Evolutionary conservation across 1,140 invertebrate genomes (phyloP).

Genomic region (Diorhabda carinulata): DNA sequence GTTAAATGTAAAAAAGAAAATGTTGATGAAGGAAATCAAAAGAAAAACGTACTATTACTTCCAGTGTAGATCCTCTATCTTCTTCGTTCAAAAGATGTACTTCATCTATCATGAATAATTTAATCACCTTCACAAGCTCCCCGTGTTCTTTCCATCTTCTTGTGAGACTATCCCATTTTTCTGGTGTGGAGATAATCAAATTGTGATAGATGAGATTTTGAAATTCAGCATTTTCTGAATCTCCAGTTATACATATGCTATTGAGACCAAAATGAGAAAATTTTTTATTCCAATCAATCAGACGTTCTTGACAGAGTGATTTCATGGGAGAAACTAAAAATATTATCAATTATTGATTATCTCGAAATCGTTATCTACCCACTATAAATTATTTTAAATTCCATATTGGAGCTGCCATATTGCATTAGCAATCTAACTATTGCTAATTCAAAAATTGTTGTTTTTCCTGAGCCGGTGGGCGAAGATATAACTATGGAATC

Average conservation of each 20-base stretch:
- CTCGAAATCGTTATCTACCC: conserved; percentile 34
- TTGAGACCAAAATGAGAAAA: conserved; percentile 60
- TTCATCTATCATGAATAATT: conserved; percentile 79
- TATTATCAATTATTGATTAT: conserved; percentile 12
- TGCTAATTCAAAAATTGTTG: conserved; percentile 75
- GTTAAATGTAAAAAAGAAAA: neutral
- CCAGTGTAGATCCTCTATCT: conserved; percentile 67
- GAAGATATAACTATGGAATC: conserved; percentile 69
- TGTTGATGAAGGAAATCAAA: neutral
- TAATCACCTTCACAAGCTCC: conserved; percentile 58
- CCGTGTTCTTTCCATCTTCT: conserved; percentile 66
- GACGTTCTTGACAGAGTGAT: conserved; percentile 69
- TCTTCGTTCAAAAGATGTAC: conserved; percentile 71
- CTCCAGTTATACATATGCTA: conserved; percentile 72
- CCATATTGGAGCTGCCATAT: conserved; percentile 44
- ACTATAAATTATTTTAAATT: conserved; percentile 66
- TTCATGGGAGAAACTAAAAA: conserved; percentile 75
- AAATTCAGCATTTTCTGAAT: conserved; percentile 64
- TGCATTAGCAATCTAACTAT: conserved; percentile 63
- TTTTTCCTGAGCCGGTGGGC: conserved; percentile 80
- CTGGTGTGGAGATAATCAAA: conserved; percentile 77
- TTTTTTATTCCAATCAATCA: conserved; percentile 68
- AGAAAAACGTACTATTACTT: conserved; percentile 65
- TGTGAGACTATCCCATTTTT: conserved; percentile 81
- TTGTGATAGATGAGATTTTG: conserved; percentile 48